These are phyloP conservation scores for Pithys albifrons DNA, from an alignment of 2,113 vertebrate genomes.

Conservation along the genomic window DNA sequence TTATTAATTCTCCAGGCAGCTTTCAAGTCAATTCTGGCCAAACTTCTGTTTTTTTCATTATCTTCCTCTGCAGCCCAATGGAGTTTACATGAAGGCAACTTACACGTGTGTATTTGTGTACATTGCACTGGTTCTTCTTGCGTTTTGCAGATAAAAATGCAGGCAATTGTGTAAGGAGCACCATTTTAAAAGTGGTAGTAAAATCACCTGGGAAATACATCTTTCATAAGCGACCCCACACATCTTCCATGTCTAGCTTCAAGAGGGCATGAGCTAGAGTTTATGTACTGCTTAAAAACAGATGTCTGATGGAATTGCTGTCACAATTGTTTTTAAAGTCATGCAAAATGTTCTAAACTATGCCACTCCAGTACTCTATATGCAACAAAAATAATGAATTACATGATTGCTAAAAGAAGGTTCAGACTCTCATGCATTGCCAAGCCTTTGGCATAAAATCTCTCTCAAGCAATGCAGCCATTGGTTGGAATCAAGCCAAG, in stretches of 20 bases:
- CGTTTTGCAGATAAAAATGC: background rate
- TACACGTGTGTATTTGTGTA: background rate
- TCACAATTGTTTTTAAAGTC: background rate
- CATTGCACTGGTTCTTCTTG: background rate
- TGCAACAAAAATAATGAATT: slow-evolving; percentile 12
- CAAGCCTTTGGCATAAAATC: slow-evolving; percentile 1
- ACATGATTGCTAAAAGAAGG: background rate
- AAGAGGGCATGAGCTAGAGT: background rate
- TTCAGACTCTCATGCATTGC: background rate
- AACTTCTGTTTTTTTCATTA: background rate
- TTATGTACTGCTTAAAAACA: background rate
- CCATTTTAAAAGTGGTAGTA: background rate
- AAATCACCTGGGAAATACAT: background rate
- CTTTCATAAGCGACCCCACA: background rate
- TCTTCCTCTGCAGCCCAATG: background rate
- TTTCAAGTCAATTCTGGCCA: background rate
- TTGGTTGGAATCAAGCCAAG: background rate
- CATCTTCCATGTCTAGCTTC: background rate
- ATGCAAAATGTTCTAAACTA: background rate
- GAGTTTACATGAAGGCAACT: background rate
- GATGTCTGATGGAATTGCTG: background rate
- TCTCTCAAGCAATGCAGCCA: background rate
- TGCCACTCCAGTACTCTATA: background rate
- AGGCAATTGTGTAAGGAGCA: background rate
- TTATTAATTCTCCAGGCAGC: background rate